These are phyloP conservation scores for Formica selysi DNA, from an alignment of 1,140 invertebrate genomes.

Conservation along the genomic window DNA sequence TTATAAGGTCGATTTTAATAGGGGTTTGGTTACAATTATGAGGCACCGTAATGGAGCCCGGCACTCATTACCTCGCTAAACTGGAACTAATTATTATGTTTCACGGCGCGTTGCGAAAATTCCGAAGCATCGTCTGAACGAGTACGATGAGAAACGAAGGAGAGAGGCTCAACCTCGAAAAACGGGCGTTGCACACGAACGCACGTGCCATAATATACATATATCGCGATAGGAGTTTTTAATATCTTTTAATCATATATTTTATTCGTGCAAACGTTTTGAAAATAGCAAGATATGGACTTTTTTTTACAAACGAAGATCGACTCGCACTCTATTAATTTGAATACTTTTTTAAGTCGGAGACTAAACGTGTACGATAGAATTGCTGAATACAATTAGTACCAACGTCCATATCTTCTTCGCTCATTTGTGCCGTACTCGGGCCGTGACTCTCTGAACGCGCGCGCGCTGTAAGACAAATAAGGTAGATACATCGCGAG, in stretches of 20 bases:
- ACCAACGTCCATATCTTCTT: slow-evolving; percentile 27
- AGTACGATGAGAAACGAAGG: neutral
- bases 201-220: neutral
- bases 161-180: slow-evolving; percentile 51
- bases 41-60: slow-evolving; percentile 73
- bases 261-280: neutral
- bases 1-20: slow-evolving; percentile 82
- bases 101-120: slow-evolving; percentile 76
- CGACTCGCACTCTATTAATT: neutral
- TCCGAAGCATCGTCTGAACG: slow-evolving; percentile 51
- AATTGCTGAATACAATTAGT: slow-evolving; percentile 28
- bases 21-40: slow-evolving; percentile 80
- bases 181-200: neutral
- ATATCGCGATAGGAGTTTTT: neutral
- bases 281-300: neutral
- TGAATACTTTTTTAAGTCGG: neutral
- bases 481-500: slow-evolving; percentile 56
- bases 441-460: slow-evolving; percentile 33
- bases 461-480: slow-evolving; percentile 53
- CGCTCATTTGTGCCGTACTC: slow-evolving; percentile 45
- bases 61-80: slow-evolving; percentile 78
- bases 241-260: neutral
- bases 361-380: neutral
- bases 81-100: slow-evolving; percentile 81
- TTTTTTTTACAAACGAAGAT: neutral